Evolutionary conservation across 1,140 invertebrate species (phyloP).

Genomic region (Papilio dardanus): DNA sequence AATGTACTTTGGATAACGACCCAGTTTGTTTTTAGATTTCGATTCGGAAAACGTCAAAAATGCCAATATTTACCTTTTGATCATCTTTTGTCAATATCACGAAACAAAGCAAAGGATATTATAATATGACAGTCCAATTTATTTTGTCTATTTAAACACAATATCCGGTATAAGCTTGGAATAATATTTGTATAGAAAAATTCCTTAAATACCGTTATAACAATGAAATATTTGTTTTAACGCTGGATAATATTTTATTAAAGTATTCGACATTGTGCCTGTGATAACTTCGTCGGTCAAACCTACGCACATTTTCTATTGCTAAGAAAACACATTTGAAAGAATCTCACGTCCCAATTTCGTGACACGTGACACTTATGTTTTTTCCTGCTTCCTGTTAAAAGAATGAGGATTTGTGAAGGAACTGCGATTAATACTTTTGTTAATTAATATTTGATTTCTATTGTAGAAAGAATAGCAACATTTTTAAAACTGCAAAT

Average conservation of each 20-base stretch:
- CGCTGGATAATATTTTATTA: background rate
- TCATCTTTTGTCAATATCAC: background rate
- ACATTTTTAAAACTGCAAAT: background rate
- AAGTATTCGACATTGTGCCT: background rate
- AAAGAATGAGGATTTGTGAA: background rate
- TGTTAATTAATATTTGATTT: background rate
- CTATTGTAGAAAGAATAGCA: background rate
- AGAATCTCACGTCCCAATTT: background rate
- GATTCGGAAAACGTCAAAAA: no score
- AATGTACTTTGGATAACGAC: no score
- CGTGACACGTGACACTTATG: background rate
- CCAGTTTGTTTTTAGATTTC: no score
- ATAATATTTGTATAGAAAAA: background rate
- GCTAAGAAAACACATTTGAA: background rate
- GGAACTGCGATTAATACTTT: background rate
- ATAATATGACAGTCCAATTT: background rate
- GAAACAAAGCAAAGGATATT: background rate
- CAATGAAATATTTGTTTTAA: background rate
- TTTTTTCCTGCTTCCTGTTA: background rate
- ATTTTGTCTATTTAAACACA: background rate
- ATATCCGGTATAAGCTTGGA: background rate
- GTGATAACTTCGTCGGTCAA: background rate
- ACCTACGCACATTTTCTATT: background rate
- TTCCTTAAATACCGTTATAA: background rate
- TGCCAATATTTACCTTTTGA: background rate